Base-by-base conservation (phyloP, 2,113 vertebrate genomes). In the Chlamydotis undulata region DNA sequence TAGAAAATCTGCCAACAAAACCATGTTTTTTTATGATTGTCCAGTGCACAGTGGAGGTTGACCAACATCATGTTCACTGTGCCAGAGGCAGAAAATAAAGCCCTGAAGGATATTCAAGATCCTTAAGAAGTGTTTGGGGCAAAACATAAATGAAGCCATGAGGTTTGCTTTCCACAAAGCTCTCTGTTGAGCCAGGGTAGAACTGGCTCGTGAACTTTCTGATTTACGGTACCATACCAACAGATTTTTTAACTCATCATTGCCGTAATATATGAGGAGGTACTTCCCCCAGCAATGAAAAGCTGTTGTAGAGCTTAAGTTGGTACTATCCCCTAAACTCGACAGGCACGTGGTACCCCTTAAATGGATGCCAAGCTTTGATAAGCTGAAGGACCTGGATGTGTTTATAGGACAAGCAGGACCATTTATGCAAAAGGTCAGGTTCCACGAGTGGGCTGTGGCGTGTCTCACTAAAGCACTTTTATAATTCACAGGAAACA, bases 331-430 rank as follows among this genome's bases (percentile, higher is more conserved):
- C 19, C 11, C 16, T 41, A 64, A 77, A 41, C 17, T 68, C 2
- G 1, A 50, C 12, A n/a, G 63, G 11, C 2, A 6, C 7, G 7
- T 35, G 16, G 37, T 23, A 55, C 4, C 63, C 41, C 18, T 74
- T 37, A 45, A 69, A 37, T 4, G 18, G 26, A 22, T 83, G 31
- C 28, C 64, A 55, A 70, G 13, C 17, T 92, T 55, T 55, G 55
- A 25, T 19, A n/a, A 0, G 0, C 33, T 74, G 10, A n/a, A 60
- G 17, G 26, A 53, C 21, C 21, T 35, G 37, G 18, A 22, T 11
- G 18, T 5, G 26, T 73, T 69, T 57, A 25, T 16, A 69, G 63
- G 49, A 77, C 50, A n/a, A 83, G 50, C 28, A 73, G 39, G 49
- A 26, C 19, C 37, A 35, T n/a, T 35, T 28, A 22, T 2, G 10